A percentile compares a stretch with the other conserved stretches of the same genome.
Evolutionary conservation across 2,888 invertebrate genomes (phyloP).

Genomic region (Hydroisotoma schaefferi): DNA sequence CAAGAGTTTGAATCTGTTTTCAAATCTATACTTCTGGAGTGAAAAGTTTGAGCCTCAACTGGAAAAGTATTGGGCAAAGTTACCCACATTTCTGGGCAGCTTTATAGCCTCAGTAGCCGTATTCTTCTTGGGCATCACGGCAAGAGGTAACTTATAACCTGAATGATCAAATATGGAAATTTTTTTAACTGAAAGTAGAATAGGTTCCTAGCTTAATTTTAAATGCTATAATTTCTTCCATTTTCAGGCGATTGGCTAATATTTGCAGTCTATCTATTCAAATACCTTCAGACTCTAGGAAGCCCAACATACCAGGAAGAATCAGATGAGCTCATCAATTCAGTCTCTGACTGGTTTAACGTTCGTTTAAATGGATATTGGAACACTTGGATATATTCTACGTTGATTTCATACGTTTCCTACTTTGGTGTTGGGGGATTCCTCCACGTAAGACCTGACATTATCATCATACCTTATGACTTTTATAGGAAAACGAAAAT

Average conservation of each 20-base stretch:
- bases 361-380: conserved; percentile 38
- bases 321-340: conserved; percentile 38
- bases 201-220: too few relatives aligned
- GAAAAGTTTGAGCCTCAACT: conserved; percentile 59
- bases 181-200: conserved; percentile 9
- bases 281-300: conserved; percentile 55
- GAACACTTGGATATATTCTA: conserved; percentile 54
- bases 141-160: conserved; percentile 57
- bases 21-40: conserved; percentile 54
- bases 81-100: conserved; percentile 59
- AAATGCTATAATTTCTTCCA: conserved; percentile 13
- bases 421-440: conserved; percentile 67
- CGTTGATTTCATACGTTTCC: conserved; percentile 58
- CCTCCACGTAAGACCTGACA: conserved; percentile 57
- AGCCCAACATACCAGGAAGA: conserved; percentile 39
- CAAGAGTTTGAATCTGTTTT: conserved; percentile 16
- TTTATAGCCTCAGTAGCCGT: conserved; percentile 61
- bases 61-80: conserved; percentile 58
- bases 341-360: conserved; percentile 39
- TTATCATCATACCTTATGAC: background rate
- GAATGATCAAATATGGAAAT: conserved; percentile 4
- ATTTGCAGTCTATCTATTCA: conserved; percentile 61
- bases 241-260: conserved; percentile 66
- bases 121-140: conserved; percentile 62
- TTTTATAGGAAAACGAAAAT: background rate